Evolutionary conservation across 2,113 vertebrate genomes (phyloP).

Genomic region (Dipodomys ordii): DNA sequence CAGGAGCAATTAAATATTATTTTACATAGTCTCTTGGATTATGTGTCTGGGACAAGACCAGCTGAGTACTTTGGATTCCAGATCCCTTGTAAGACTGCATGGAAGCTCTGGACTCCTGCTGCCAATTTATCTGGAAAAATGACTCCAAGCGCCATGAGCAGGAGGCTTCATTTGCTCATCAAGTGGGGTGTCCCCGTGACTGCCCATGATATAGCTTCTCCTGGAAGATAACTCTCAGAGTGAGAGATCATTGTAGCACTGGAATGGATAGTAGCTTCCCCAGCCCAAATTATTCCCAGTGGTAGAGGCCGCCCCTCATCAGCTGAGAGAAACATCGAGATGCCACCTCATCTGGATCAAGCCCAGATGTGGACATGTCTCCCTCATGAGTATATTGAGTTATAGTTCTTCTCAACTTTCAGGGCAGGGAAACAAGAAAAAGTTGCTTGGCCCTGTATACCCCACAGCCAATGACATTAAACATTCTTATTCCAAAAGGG

Average conservation of each 20-base stretch:
- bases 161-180: not conserved
- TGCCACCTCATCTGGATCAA: not conserved
- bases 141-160: not conserved
- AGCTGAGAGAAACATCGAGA: not conserved
- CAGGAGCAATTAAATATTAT: not conserved
- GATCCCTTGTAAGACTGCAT: not conserved
- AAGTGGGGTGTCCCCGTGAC: no score
- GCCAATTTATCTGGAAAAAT: not conserved
- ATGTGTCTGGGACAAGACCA: not conserved
- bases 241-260: not conserved
- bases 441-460: accelerated
- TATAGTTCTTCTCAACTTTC: not conserved
- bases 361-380: not conserved
- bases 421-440: not conserved
- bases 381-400: not conserved
- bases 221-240: not conserved
- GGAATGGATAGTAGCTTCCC: no score
- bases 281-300: not conserved
- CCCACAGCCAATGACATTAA: not conserved
- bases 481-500: not conserved
- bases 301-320: not conserved
- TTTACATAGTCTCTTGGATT: not conserved
- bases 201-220: not conserved
- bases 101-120: not conserved
- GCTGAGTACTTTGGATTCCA: not conserved